Base-by-base conservation (phyloP, 2,888 invertebrate genomes). In the Dermolepida albohirtum region DNA sequence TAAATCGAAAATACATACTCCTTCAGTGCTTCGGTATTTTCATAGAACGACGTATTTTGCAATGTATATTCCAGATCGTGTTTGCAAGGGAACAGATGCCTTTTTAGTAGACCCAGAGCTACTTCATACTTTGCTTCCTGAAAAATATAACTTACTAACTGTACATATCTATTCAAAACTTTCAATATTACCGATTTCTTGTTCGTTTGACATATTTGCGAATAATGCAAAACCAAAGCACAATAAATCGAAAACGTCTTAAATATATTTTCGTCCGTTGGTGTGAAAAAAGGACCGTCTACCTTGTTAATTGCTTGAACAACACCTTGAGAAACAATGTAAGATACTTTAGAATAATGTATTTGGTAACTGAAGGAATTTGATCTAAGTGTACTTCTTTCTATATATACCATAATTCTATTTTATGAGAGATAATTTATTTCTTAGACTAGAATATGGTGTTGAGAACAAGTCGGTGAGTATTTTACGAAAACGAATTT, bases 231-330 rank as follows among this genome's bases (percentile, higher is more conserved):
- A 16, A 87, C 87, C 47, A 89, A 82, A 0, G 87, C 85, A 74
- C 87, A 87, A 76, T 88, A 89, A 70, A 85, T 84, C 12, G 87
- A 83, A 77, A 89, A 87, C 16, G 87, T 87, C 8, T 84, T 77
- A 73, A 88, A 86, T 63, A 89, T 79, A 57, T 80, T 76, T 77
- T 89, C 88, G 74, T 89, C 89, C 5, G 85, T 84, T 0, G 72
- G 44, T 44, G 83, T 82, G 75, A 89, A 89, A 2, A 85, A 81
- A 64, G 51, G 82, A 75, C 76, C 83, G 80, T 78, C 78, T 6
- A 74, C 80, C 77, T 89, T 89, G 78, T 89, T 89, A 0, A 86
- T 84, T 5, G 89, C 79, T 77, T 88, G 87, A 0, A 89, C 86
- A 0, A 88, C 85, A 57, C 89, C 89, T 88, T 34, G 2, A 7